A percentile compares a stretch with the other conserved stretches of the same genome.
Evolutionary conservation across 2,113 vertebrate species (phyloP).

Genomic region (Desmodus rotundus): DNA sequence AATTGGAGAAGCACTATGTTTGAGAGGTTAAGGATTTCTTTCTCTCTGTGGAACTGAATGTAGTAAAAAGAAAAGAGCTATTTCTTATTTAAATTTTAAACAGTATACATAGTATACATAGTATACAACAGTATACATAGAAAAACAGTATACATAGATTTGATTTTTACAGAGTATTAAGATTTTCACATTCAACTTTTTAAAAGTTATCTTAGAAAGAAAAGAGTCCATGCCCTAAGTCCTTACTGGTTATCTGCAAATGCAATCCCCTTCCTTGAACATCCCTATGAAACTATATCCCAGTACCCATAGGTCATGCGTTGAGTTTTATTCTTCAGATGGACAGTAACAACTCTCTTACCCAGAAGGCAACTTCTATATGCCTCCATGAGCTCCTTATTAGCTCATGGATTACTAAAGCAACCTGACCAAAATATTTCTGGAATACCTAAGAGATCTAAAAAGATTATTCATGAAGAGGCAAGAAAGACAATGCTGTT

Average conservation of each 20-base stretch:
- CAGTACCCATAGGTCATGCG: not conserved
- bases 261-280: not conserved
- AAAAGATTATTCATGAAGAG: not conserved
- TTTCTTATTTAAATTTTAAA: not conserved
- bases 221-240: not conserved
- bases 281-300: not conserved
- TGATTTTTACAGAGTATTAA: not conserved
- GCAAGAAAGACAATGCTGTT: not conserved
- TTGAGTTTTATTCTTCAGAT: not conserved
- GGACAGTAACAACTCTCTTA: not conserved
- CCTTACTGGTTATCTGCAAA: not conserved
- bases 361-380: not conserved
- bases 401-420: not conserved
- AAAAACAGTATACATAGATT: too few relatives aligned
- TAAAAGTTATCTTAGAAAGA: not conserved
- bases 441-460: not conserved
- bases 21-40: not conserved
- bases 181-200: not conserved
- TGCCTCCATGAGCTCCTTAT: not conserved
- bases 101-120: too few relatives aligned
- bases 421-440: not conserved
- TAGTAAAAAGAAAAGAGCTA: not conserved
- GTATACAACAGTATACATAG: too few relatives aligned
- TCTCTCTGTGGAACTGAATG: not conserved
- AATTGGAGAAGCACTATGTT: not conserved